Conservation (phyloP, 1,140 invertebrate genomes). For the Radopholus similis region DNA sequence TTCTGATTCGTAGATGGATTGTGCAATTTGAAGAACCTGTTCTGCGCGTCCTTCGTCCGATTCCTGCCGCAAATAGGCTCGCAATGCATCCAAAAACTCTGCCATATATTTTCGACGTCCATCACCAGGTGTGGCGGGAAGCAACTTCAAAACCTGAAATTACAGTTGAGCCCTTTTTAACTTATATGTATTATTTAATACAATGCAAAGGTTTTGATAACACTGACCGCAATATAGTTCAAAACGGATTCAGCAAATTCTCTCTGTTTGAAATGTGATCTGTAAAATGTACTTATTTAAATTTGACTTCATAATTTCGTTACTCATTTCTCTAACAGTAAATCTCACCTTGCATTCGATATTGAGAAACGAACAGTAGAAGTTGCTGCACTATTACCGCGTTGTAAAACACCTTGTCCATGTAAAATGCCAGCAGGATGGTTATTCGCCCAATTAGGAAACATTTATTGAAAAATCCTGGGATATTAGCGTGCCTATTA, state of each 20-base stretch:
- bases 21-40: constrained; percentile 1
- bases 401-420: too few relatives aligned
- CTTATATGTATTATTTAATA: too few relatives aligned
- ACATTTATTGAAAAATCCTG: too few relatives aligned
- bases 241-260: constrained; percentile 5
- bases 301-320: not conserved
- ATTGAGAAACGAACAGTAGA: too few relatives aligned
- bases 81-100: constrained; percentile 17
- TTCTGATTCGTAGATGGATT: constrained; percentile 5
- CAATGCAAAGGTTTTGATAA: not conserved
- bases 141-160: not conserved
- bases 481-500: too few relatives aligned
- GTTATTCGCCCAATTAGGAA: too few relatives aligned
- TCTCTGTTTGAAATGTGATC: not conserved
- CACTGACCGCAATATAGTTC: constrained; percentile 1
- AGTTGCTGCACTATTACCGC: too few relatives aligned
- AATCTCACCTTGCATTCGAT: not conserved
- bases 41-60: not conserved
- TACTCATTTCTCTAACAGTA: not conserved
- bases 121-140: not conserved
- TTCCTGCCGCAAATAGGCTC: constrained; percentile 3
- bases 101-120: constrained; percentile 12
- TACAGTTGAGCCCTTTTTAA: not conserved
- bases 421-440: too few relatives aligned
- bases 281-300: not conserved